phyloP scores from a whole-genome alignment of 2,113 vertebrate species.

The Varanus komodoensis region DNA sequence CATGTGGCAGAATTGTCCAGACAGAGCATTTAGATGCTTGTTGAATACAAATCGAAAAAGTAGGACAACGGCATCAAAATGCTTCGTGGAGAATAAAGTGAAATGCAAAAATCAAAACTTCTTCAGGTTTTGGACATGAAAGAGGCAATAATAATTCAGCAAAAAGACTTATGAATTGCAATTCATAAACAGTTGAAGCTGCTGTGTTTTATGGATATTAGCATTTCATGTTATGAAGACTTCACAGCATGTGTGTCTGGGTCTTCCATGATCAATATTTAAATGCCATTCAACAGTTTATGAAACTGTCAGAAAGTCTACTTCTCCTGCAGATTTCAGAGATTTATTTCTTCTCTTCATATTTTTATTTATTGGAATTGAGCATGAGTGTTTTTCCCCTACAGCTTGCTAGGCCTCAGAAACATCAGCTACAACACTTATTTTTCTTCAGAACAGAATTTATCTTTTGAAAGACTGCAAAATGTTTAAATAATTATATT shows the following conservation, averaged over 20 bases:
- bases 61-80: neutral
- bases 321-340: constrained; percentile 23
- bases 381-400: neutral
- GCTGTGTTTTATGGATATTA: constrained; percentile 30
- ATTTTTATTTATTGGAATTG: constrained; percentile 17
- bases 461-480: neutral
- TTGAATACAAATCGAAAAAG: neutral
- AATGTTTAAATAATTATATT: neutral
- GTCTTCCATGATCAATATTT: constrained; percentile 29
- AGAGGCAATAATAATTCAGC: constrained; percentile 6
- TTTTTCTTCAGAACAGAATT: neutral
- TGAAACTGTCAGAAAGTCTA: constrained; percentile 7
- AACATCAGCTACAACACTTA: neutral
- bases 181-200: constrained; percentile 6
- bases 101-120: constrained; percentile 3
- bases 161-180: constrained; percentile 1
- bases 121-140: constrained; percentile 16
- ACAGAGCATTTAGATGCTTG: constrained; percentile 7
- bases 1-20: neutral
- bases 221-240: constrained; percentile 26
- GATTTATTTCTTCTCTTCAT: constrained; percentile 5
- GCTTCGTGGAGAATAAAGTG: constrained; percentile 8
- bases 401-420: neutral
- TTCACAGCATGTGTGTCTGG: constrained; percentile 25
- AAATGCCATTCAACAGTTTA: constrained; percentile 37